phyloP scores from a whole-genome alignment of 2,888 invertebrate species.

The Pollenia labialis region DNA sequence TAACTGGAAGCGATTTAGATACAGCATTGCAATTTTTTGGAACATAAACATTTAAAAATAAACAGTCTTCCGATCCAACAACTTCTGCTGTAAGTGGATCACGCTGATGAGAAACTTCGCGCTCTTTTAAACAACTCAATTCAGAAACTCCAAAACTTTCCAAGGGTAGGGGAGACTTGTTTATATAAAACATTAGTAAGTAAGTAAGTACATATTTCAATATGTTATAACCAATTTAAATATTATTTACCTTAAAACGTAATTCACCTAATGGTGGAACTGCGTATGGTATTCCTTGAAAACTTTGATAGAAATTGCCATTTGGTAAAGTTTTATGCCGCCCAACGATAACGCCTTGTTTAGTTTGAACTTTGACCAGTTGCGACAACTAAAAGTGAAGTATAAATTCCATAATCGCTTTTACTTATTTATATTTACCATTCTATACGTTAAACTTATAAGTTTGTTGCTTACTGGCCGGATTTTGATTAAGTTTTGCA shows the following conservation, averaged over 20 bases:
- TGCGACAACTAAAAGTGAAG: constrained; percentile 36
- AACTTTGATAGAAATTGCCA: constrained; percentile 84
- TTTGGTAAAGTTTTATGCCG: constrained; percentile 82
- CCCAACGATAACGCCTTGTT: constrained; percentile 85
- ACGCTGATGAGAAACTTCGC: constrained; percentile 79
- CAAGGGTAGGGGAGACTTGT: constrained; percentile 81
- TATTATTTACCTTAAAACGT: constrained; percentile 80
- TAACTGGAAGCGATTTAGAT: constrained; percentile 78
- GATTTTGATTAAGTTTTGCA: constrained; percentile 22
- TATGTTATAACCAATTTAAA: neutral
- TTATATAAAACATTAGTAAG: neutral
- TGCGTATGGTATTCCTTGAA: constrained; percentile 86
- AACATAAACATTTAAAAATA: constrained; percentile 82
- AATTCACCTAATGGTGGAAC: constrained; percentile 85
- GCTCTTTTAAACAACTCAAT: constrained; percentile 81
- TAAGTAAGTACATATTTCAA: too few relatives aligned
- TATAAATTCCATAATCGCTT: neutral
- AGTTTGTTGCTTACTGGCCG: constrained; percentile 7
- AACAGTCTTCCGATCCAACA: constrained; percentile 82
- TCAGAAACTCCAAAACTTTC: constrained; percentile 78
- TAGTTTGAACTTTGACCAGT: constrained; percentile 80
- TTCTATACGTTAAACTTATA: constrained; percentile 33
- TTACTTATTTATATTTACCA: constrained; percentile 42
- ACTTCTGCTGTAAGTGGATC: constrained; percentile 77
- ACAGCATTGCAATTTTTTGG: constrained; percentile 77